These are phyloP conservation scores for Pangasius larnaudii DNA, from an alignment of 2,797 vertebrate genomes.

Conservation along the genomic window DNA sequence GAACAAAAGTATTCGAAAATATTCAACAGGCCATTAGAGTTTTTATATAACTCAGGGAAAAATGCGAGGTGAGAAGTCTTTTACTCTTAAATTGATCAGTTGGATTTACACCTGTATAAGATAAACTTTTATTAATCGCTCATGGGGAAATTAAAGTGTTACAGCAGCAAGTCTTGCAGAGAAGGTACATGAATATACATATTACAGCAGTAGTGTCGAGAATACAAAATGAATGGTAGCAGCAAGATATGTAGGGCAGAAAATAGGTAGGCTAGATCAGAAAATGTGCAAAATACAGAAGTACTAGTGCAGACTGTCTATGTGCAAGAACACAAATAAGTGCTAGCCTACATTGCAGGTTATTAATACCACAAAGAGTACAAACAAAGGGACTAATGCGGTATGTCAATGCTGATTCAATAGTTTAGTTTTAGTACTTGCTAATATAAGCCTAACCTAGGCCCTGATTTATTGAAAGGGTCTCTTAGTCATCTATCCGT, in stretches of 20 bases:
- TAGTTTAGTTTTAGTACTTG: neutral
- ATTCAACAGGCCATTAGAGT: neutral
- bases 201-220: neutral
- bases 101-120: neutral
- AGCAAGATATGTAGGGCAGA: neutral
- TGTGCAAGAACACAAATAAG: neutral
- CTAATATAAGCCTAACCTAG: neutral
- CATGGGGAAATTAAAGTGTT: neutral
- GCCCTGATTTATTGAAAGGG: neutral
- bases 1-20: neutral
- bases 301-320: neutral
- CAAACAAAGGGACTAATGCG: neutral
- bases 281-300: neutral
- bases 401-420: neutral
- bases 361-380: neutral
- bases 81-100: neutral
- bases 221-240: neutral
- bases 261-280: neutral
- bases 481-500: slow-evolving; percentile 15
- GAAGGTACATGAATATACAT: neutral
- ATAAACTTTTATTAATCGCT: neutral
- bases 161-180: neutral
- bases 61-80: neutral
- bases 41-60: neutral
- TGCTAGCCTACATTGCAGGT: neutral